phyloP scores from a whole-genome alignment of 2,888 invertebrate species.

The Andrena minutula region DNA sequence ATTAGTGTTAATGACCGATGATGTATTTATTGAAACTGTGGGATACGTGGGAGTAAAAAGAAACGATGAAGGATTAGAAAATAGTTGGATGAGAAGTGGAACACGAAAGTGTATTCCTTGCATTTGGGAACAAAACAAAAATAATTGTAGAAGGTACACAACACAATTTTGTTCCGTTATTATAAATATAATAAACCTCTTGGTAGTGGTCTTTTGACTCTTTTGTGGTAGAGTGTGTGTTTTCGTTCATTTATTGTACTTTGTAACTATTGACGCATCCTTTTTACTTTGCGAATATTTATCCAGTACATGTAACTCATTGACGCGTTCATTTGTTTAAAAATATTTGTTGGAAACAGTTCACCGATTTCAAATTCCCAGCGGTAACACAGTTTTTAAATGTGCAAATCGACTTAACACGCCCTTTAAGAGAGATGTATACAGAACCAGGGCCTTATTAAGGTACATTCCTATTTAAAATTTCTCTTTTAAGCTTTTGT shows the following conservation, averaged over 20 bases:
- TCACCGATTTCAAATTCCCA: not conserved
- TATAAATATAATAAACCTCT: not conserved
- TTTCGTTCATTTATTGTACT: slow-evolving; percentile 2
- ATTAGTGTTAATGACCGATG: no score
- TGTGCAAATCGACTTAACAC: slow-evolving; percentile 17
- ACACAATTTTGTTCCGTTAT: no score
- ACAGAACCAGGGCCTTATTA: not conserved
- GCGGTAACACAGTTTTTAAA: slow-evolving; percentile 11
- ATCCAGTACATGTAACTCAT: not conserved
- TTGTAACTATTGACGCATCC: not conserved
- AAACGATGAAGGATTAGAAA: no score
- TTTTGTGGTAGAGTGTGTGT: not conserved
- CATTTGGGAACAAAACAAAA: no score
- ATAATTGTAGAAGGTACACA: no score
- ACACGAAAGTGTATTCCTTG: no score
- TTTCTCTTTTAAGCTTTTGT: no score
- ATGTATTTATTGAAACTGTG: no score
- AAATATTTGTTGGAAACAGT: not conserved
- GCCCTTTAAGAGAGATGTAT: slow-evolving; percentile 16
- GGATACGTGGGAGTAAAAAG: no score
- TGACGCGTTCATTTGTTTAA: slow-evolving; percentile 8
- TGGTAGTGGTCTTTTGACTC: not conserved
- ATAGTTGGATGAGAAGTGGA: no score
- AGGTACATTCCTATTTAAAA: no score
- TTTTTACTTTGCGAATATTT: not conserved